phyloP scores from a whole-genome alignment of 1,140 invertebrate species.

The Prorops nasuta region DNA sequence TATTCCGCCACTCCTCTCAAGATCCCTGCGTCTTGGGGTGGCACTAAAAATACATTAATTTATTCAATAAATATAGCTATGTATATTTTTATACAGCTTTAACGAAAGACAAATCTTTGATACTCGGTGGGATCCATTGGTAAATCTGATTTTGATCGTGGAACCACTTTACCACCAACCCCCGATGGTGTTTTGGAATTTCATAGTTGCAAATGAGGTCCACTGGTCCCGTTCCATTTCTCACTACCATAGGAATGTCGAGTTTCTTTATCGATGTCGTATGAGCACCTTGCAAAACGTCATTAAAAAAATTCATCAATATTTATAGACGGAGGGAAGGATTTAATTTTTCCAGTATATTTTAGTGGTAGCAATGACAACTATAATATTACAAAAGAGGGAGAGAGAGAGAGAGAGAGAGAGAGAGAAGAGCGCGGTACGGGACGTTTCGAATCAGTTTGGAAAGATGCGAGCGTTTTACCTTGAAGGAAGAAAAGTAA shows the following conservation, averaged over 20 bases:
- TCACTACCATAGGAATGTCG: slow-evolving; percentile 64
- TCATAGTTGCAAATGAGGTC: slow-evolving; percentile 72
- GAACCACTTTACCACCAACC: slow-evolving; percentile 76
- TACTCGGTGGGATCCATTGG: slow-evolving; percentile 72
- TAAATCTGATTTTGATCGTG: slow-evolving; percentile 70
- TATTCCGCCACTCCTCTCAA: slow-evolving; percentile 64
- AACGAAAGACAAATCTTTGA: slow-evolving; percentile 23
- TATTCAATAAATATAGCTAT: background rate
- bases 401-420: no score
- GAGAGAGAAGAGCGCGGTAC: no score
- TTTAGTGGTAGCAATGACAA: background rate
- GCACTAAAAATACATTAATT: slow-evolving; percentile 17
- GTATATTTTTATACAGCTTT: background rate
- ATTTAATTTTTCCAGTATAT: background rate
- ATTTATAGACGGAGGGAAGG: background rate
- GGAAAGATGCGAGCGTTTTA: no score
- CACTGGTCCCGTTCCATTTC: slow-evolving; percentile 64
- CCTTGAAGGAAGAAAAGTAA: no score
- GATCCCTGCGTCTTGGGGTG: slow-evolving; percentile 62
- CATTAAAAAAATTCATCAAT: background rate
- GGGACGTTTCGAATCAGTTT: no score
- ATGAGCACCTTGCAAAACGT: slow-evolving; percentile 12
- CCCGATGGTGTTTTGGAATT: slow-evolving; percentile 58
- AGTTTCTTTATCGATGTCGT: slow-evolving; percentile 63
- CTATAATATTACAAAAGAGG: background rate